Evolutionary conservation across 2,113 vertebrate species (phyloP).

Genomic region (Trachemys scripta): DNA sequence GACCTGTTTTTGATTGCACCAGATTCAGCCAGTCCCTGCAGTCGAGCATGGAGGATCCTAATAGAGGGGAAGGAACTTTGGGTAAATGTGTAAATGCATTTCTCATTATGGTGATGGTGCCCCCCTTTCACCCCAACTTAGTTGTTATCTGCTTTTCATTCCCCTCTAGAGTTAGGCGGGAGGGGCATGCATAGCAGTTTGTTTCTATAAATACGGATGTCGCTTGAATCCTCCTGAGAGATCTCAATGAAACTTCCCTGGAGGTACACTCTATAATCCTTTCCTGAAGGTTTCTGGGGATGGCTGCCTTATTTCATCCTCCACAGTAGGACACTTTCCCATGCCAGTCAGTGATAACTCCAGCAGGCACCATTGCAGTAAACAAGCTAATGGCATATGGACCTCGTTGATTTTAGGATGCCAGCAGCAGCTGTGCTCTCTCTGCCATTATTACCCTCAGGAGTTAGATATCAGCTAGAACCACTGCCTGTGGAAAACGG

Average conservation of each 20-base stretch:
- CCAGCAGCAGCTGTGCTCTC: too few relatives aligned
- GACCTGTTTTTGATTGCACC: background rate
- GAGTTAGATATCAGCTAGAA: too few relatives aligned
- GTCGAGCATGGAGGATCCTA: background rate
- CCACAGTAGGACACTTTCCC: background rate
- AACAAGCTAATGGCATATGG: too few relatives aligned
- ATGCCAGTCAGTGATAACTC: background rate
- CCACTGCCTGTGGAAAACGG: too few relatives aligned
- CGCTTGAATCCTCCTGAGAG: background rate
- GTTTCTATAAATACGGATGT: background rate
- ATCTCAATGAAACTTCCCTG: background rate
- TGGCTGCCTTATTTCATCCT: background rate
- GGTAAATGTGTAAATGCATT: background rate
- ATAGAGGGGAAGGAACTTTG: background rate
- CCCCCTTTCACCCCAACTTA: background rate
- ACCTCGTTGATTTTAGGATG: too few relatives aligned
- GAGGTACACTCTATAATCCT: background rate
- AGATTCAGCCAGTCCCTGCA: background rate
- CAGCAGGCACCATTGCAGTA: background rate
- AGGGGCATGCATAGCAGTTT: background rate
- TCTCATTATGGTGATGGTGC: background rate
- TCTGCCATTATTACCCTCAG: too few relatives aligned
- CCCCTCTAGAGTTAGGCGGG: background rate
- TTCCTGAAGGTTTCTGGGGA: background rate
- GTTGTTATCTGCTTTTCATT: background rate